Conservation (phyloP, 2,797 vertebrate species). For the Cryptoblepharus egeriae region DNA sequence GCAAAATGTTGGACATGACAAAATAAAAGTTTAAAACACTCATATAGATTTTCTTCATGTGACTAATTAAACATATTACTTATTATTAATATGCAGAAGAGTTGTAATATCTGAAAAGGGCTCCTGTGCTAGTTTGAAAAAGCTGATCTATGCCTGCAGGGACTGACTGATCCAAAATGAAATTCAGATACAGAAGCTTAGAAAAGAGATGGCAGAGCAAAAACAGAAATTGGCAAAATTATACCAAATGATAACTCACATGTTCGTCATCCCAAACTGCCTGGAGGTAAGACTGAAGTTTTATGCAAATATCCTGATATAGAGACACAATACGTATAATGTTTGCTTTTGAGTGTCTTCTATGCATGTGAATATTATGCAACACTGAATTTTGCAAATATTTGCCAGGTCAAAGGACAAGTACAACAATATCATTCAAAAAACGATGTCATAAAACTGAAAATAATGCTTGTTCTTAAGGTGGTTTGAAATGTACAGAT, state of each 20-base stretch:
- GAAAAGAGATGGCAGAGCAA: background rate
- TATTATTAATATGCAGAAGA: too few species aligned
- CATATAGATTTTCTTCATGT: too few species aligned
- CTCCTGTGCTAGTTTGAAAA: background rate
- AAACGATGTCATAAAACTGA: slow-evolving; percentile 1
- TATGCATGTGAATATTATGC: background rate
- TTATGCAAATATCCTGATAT: background rate
- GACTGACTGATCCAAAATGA: background rate
- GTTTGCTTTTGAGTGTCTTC: background rate
- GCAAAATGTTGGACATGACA: too few species aligned
- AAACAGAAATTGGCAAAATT: background rate
- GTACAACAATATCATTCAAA: slow-evolving; percentile 9
- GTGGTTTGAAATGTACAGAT: too few species aligned
- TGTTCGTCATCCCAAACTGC: background rate
- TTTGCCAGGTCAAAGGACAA: background rate
- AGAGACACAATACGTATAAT: background rate
- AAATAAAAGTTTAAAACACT: too few species aligned
- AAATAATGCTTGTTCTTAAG: background rate
- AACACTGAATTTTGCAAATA: background rate
- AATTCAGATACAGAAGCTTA: background rate
- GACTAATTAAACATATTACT: too few species aligned
- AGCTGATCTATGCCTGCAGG: background rate
- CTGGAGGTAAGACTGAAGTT: background rate
- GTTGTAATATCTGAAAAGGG: too few species aligned
- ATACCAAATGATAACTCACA: background rate